phyloP scores from a whole-genome alignment of 2,797 vertebrate species.

The Gymnothorax javanicus region DNA sequence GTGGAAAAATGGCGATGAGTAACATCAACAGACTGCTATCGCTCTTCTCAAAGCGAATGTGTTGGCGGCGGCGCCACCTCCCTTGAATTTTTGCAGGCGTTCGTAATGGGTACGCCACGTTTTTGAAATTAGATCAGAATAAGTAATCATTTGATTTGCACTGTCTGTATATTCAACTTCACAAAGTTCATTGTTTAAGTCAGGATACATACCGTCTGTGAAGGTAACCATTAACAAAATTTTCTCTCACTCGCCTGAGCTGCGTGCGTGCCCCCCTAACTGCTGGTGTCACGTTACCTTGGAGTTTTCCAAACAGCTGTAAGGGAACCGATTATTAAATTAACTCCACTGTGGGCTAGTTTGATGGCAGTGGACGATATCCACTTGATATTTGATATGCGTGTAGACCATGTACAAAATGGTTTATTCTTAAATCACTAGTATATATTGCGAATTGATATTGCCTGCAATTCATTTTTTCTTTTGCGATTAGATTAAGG shows the following conservation, averaged over 20 bases:
- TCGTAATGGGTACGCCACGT: not conserved
- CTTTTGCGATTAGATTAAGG: not conserved
- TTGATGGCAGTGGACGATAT: not conserved
- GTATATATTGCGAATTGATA: not conserved
- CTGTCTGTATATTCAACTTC: not conserved
- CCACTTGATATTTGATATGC: slow-evolving; percentile 6
- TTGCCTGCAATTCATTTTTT: slow-evolving; percentile 1
- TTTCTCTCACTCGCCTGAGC: not conserved
- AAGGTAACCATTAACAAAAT: not conserved
- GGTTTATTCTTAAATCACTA: not conserved
- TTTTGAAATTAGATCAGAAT: not conserved
- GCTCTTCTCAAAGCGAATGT: not conserved
- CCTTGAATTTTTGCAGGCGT: not conserved
- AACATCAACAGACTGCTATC: not conserved
- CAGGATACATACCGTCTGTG: not conserved
- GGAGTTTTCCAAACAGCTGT: slow-evolving; percentile 9
- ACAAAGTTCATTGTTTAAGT: not conserved
- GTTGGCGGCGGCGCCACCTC: not conserved
- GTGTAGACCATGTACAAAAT: not conserved
- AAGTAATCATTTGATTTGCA: not conserved
- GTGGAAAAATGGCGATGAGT: too few species aligned
- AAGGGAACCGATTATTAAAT: not conserved
- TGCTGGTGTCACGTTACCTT: not conserved
- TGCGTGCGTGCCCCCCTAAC: not conserved
- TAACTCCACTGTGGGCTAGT: not conserved